Evolutionary conservation across 2,888 invertebrate genomes (phyloP).

Genomic region (Vanessa cardui): DNA sequence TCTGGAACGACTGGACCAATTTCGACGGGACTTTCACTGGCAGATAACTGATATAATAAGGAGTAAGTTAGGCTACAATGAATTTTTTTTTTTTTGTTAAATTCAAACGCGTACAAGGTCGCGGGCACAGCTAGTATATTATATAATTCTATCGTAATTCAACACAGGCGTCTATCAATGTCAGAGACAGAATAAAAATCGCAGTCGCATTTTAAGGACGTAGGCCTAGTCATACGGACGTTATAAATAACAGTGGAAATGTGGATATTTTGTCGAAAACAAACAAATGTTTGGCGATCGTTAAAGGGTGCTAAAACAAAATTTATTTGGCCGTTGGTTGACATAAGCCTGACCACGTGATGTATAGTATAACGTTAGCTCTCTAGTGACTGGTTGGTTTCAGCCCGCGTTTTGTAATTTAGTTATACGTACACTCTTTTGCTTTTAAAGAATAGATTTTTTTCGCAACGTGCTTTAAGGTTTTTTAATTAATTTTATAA

Average conservation of each 20-base stretch:
- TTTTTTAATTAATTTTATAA: neutral
- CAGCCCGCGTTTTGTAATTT: constrained; percentile 14
- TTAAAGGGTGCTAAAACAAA: constrained; percentile 48
- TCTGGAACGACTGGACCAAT: no score
- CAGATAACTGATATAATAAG: no score
- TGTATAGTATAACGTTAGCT: constrained; percentile 27
- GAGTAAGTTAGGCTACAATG: no score
- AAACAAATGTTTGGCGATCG: constrained; percentile 42
- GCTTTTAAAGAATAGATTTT: constrained; percentile 1
- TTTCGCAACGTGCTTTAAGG: neutral
- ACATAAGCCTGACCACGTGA: constrained; percentile 37
- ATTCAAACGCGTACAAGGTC: no score
- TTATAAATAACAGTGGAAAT: constrained; percentile 34
- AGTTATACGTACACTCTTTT: constrained; percentile 40
- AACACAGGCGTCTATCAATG: neutral
- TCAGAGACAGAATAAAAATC: constrained; percentile 13
- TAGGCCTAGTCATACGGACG: constrained; percentile 10
- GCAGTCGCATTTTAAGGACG: constrained; percentile 19
- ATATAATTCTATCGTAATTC: neutral
- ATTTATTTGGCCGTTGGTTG: constrained; percentile 45
- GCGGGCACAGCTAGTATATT: no score
- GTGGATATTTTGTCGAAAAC: constrained; percentile 40
- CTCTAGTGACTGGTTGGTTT: constrained; percentile 30
- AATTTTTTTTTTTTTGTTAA: no score
- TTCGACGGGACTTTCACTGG: no score